Conservation (phyloP, 2,113 vertebrate genomes). For the Bubo bubo region DNA sequence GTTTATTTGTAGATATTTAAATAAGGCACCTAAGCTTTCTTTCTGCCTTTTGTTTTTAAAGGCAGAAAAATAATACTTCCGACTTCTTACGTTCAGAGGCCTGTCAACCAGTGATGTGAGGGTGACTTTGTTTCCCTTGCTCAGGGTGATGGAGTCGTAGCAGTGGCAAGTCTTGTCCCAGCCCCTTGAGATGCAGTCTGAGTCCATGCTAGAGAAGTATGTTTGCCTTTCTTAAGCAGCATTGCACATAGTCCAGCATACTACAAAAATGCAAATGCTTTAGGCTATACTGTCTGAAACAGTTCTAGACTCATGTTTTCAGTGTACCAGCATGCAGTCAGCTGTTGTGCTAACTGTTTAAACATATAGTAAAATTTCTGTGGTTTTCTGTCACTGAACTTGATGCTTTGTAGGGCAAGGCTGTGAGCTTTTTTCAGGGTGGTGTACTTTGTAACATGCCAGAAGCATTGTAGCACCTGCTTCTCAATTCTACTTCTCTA, state of each 20-base stretch:
- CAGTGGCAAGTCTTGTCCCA: neutral
- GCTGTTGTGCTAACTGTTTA: neutral
- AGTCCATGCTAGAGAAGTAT: no score
- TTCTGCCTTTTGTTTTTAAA: neutral
- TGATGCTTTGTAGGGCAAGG: neutral
- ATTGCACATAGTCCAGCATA: neutral
- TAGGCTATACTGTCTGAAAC: neutral
- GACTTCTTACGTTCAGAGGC: neutral
- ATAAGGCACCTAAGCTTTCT: neutral
- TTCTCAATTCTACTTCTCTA: neutral
- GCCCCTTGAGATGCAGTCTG: neutral
- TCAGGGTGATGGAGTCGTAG: neutral
- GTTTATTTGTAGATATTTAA: neutral
- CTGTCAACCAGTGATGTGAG: neutral
- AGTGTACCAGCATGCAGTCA: neutral
- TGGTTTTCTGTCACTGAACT: neutral
- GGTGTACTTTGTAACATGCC: neutral
- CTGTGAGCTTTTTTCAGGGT: neutral
- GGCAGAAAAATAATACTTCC: neutral
- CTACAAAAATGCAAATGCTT: neutral
- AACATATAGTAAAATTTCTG: neutral
- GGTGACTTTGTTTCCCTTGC: neutral
- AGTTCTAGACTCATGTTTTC: neutral
- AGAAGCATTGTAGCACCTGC: neutral
- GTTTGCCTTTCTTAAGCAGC: neutral